Conservation (phyloP, 2,888 invertebrate genomes). For the Thereva unica region DNA sequence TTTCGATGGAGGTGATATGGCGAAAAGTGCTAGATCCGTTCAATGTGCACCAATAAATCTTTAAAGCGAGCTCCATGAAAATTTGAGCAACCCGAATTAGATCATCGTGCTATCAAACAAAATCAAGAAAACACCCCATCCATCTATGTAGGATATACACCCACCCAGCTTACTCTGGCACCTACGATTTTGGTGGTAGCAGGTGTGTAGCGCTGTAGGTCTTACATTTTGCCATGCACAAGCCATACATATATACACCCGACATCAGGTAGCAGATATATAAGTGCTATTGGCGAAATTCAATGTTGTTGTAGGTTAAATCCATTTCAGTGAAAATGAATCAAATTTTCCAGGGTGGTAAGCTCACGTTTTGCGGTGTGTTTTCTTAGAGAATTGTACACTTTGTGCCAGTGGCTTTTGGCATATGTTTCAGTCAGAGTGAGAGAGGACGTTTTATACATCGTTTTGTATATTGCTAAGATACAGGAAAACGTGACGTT, state of each 20-base stretch:
- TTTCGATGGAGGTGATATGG: neutral
- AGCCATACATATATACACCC: neutral
- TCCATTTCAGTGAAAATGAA: slow-evolving; percentile 23
- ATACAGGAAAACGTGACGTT: slow-evolving; percentile 27
- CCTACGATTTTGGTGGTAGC: no score
- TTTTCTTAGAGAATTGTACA: slow-evolving; percentile 32
- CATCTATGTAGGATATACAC: no score
- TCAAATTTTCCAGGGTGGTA: slow-evolving; percentile 27
- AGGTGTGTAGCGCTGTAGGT: no score
- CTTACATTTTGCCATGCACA: no score
- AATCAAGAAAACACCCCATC: neutral
- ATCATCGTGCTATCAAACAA: neutral
- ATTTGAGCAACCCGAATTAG: slow-evolving; percentile 11
- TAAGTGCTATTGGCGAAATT: slow-evolving; percentile 7
- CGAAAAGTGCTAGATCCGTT: neutral
- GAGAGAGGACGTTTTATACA: neutral
- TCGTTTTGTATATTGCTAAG: neutral
- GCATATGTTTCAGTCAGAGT: neutral
- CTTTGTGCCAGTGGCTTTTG: slow-evolving; percentile 14
- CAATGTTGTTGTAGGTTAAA: slow-evolving; percentile 4
- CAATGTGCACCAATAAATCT: slow-evolving; percentile 13
- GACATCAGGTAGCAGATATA: neutral
- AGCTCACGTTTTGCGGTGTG: slow-evolving; percentile 31
- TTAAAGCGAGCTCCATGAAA: slow-evolving; percentile 5
- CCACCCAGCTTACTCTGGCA: no score